phyloP scores from a whole-genome alignment of 2,888 invertebrate genomes.

The Quadriops clusia region DNA sequence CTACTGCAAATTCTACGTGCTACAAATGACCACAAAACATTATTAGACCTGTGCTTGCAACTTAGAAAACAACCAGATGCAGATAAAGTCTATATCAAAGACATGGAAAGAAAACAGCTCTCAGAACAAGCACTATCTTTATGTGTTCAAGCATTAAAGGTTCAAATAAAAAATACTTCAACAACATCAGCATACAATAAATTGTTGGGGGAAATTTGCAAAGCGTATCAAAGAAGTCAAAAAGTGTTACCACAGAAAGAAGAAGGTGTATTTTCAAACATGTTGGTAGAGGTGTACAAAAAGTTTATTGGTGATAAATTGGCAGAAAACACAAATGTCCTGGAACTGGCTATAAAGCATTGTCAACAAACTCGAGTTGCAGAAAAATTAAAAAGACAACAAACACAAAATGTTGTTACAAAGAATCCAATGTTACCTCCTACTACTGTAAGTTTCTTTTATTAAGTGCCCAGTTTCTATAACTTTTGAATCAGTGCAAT shows the following conservation, averaged over 20 bases:
- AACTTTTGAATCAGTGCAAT: constrained; percentile 2
- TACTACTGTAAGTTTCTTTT: constrained; percentile 2
- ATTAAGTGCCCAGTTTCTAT: background rate
- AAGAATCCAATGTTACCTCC: constrained; percentile 8
- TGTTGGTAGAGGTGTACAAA: constrained; percentile 61
- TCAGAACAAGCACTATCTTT: constrained; percentile 67
- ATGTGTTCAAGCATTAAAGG: constrained; percentile 57
- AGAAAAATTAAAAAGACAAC: constrained; percentile 40
- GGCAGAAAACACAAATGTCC: constrained; percentile 48
- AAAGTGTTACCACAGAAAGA: constrained; percentile 51
- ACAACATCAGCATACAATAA: constrained; percentile 32
- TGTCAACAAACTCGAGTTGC: constrained; percentile 51
- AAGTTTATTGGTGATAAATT: constrained; percentile 48
- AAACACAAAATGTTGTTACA: constrained; percentile 11
- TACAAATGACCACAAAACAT: constrained; percentile 65
- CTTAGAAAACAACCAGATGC: constrained; percentile 70
- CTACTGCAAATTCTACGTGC: constrained; percentile 71
- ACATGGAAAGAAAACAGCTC: constrained; percentile 70
- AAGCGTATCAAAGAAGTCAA: constrained; percentile 55
- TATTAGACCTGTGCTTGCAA: constrained; percentile 69
- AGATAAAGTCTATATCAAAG: constrained; percentile 78
- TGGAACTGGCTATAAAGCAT: constrained; percentile 58
- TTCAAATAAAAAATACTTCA: constrained; percentile 41
- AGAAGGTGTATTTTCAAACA: constrained; percentile 45
- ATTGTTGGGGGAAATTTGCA: constrained; percentile 47